A percentile compares a stretch with the other conserved stretches of the same genome.
Conservation (phyloP, 2,888 invertebrate species). For the Ferdinandea cuprea region DNA sequence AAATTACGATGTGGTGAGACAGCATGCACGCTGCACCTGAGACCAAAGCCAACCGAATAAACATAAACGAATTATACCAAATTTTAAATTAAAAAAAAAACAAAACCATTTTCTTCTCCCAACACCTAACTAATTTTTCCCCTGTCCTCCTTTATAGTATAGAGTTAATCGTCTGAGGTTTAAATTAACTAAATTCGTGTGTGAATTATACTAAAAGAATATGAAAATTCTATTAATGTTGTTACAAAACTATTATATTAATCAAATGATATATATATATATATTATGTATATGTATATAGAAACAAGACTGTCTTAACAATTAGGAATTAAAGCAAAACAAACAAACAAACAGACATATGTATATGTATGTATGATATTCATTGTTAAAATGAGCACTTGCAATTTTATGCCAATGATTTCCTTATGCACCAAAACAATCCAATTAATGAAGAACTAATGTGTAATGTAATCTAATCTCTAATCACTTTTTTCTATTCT, state of each 20-base stretch:
- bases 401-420: conserved; percentile 66
- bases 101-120: conserved; percentile 8
- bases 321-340: conserved; percentile 67
- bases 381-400: conserved; percentile 66
- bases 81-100: conserved; percentile 61
- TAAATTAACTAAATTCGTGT: conserved; percentile 43
- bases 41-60: conserved; percentile 74
- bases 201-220: conserved; percentile 52
- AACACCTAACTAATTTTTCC: conserved; percentile 3
- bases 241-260: conserved; percentile 71
- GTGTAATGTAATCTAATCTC: too few species aligned
- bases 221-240: conserved; percentile 67
- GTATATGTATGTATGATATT: conserved; percentile 64
- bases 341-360: conserved; percentile 38
- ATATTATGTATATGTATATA: too few species aligned
- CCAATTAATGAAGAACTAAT: conserved; percentile 53
- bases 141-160: conserved; percentile 23
- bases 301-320: conserved; percentile 77
- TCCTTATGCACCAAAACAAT: conserved; percentile 69
- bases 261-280: conserved; percentile 70
- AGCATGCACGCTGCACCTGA: conserved; percentile 60
- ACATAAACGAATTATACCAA: conserved; percentile 75
- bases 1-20: conserved; percentile 69
- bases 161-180: conserved; percentile 46
- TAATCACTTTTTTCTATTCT: conserved; percentile 31